Evolutionary conservation across 2,797 vertebrate species (phyloP).

Genomic region (Pyrocephalus nanus): DNA sequence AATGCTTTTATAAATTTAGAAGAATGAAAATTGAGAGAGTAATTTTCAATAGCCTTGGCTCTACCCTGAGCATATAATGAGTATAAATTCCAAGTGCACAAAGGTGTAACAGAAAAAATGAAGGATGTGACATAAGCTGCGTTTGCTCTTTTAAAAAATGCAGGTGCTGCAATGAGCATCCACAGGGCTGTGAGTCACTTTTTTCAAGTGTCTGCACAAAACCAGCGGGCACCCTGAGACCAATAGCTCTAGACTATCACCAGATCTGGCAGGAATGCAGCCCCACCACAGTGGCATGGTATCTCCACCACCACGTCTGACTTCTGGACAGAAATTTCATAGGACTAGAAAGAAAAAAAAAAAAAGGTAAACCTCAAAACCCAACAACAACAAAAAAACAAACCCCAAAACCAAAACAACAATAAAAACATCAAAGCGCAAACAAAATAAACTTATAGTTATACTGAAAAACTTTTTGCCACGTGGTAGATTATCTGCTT

Average conservation of each 20-base stretch:
- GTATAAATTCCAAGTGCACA: background rate
- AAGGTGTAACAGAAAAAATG: background rate
- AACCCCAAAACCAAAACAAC: background rate
- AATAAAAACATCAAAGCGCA: background rate
- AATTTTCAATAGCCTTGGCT: background rate
- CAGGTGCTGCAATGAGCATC: background rate
- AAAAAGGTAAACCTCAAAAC: too few relatives aligned
- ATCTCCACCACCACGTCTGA: background rate
- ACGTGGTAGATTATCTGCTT: background rate
- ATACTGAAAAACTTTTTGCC: background rate
- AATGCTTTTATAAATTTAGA: background rate
- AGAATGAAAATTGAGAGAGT: background rate
- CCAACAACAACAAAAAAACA: background rate
- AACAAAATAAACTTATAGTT: background rate
- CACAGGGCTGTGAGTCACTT: background rate
- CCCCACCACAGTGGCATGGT: too few relatives aligned
- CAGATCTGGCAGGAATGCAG: background rate
- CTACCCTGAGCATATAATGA: background rate
- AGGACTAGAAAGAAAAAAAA: background rate
- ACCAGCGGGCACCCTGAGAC: background rate
- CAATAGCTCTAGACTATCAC: background rate
- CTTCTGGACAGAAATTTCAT: background rate
- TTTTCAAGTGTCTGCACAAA: background rate
- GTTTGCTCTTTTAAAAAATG: background rate
- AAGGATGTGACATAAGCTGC: background rate